These are phyloP conservation scores for Platynereis dumerilii DNA, from an alignment of 2,888 invertebrate species.

Conservation along the genomic window DNA sequence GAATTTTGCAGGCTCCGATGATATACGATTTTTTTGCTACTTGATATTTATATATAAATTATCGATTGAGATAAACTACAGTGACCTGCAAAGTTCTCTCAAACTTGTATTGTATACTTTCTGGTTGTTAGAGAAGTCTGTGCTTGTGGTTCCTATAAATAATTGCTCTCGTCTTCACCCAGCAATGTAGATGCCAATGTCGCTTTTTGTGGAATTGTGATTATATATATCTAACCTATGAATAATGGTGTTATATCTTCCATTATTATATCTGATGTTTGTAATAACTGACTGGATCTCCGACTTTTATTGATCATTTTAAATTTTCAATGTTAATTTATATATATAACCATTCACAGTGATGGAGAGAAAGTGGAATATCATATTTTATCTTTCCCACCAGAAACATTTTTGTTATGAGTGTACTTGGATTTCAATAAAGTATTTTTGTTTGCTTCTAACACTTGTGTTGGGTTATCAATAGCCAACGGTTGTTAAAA, in stretches of 20 bases:
- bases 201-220: too few relatives aligned
- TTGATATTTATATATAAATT: too few relatives aligned
- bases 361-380: conserved; percentile 3
- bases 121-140: too few relatives aligned
- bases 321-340: conserved; percentile 29
- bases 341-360: conserved; percentile 16
- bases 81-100: too few relatives aligned
- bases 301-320: conserved; percentile 26
- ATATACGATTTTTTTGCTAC: too few relatives aligned
- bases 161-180: too few relatives aligned
- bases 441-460: conserved; percentile 36
- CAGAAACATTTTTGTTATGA: conserved; percentile 33
- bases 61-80: too few relatives aligned
- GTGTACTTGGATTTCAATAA: conserved; percentile 35
- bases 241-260: conserved; percentile 7
- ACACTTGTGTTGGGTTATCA: conserved; percentile 8
- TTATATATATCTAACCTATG: too few relatives aligned
- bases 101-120: too few relatives aligned
- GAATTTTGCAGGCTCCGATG: too few relatives aligned
- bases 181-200: too few relatives aligned
- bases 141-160: too few relatives aligned
- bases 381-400: conserved; percentile 32
- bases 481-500: background rate
- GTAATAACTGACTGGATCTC: conserved; percentile 25
- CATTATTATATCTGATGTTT: conserved; percentile 14